Percentiles rank a stretch among this genome's conserved stretches.
Evolutionary conservation across 23 tunicate genomes (phyloP).

Genomic region (Halocynthia aurantium): DNA sequence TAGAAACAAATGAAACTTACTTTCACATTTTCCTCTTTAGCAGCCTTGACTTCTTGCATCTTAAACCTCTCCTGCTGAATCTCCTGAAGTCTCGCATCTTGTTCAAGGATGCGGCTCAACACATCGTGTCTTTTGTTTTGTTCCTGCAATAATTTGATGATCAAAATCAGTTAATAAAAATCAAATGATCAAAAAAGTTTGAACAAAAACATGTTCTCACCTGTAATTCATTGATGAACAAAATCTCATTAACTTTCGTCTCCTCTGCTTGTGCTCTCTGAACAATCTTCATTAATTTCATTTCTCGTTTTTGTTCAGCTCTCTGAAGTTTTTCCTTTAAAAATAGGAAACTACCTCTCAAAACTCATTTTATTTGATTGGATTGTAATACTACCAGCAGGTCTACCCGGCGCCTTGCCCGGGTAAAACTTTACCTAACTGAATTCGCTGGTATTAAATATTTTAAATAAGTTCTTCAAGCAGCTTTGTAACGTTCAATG

Average conservation of each 20-base stretch:
- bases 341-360: neutral
- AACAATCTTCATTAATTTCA: conserved; percentile 57
- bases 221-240: conserved; percentile 92
- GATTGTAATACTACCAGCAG: no score
- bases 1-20: conserved; percentile 20
- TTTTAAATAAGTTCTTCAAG: no score
- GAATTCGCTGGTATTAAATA: no score
- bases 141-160: conserved; percentile 33
- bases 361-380: no score
- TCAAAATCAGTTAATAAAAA: neutral
- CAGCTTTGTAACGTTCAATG: no score
- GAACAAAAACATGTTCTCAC: conserved; percentile 14
- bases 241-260: conserved; percentile 87
- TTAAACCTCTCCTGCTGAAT: conserved; percentile 59
- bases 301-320: conserved; percentile 84
- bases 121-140: conserved; percentile 92
- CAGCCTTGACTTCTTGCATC: conserved; percentile 62
- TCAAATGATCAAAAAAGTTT: neutral
- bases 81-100: conserved; percentile 79
- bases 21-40: conserved; percentile 84
- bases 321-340: conserved; percentile 83
- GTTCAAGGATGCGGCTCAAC: conserved; percentile 71
- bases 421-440: no score
- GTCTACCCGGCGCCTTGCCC: no score
- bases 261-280: conserved; percentile 91